Evolutionary conservation across 2,888 invertebrate species (phyloP).

Genomic region (Macrophya alboannulata): DNA sequence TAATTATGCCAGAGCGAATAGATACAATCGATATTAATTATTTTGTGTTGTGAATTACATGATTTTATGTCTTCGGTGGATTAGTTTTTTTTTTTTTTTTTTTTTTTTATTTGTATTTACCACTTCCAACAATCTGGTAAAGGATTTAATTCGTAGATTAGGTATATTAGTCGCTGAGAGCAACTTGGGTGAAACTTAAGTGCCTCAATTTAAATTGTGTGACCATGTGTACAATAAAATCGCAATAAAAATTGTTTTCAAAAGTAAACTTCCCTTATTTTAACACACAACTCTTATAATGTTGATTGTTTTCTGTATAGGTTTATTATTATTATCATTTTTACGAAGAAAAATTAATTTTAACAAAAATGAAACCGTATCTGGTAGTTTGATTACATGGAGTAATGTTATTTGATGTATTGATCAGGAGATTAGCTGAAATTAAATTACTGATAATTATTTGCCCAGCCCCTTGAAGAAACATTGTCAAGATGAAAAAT

Average conservation of each 20-base stretch:
- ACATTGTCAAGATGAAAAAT: background rate
- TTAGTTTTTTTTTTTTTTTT: background rate
- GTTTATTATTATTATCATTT: background rate
- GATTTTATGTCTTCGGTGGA: background rate
- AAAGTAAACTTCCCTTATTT: background rate
- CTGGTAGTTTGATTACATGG: background rate
- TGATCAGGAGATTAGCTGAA: background rate
- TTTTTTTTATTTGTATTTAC: no score
- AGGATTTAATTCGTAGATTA: background rate
- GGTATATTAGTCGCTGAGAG: background rate
- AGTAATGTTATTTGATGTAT: background rate
- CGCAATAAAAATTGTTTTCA: constrained; percentile 16
- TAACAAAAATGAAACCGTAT: background rate
- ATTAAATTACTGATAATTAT: constrained; percentile 30
- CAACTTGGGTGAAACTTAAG: background rate
- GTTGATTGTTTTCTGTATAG: background rate
- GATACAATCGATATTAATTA: constrained; percentile 58
- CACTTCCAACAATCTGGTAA: background rate
- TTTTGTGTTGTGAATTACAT: background rate
- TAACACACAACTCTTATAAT: background rate
- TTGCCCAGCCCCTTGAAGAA: background rate
- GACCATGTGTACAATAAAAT: background rate
- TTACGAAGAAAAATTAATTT: background rate
- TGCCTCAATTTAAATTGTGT: background rate
- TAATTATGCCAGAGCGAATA: constrained; percentile 59